Conservation (phyloP, 2,113 vertebrate species). For the Peromyscus californicus region DNA sequence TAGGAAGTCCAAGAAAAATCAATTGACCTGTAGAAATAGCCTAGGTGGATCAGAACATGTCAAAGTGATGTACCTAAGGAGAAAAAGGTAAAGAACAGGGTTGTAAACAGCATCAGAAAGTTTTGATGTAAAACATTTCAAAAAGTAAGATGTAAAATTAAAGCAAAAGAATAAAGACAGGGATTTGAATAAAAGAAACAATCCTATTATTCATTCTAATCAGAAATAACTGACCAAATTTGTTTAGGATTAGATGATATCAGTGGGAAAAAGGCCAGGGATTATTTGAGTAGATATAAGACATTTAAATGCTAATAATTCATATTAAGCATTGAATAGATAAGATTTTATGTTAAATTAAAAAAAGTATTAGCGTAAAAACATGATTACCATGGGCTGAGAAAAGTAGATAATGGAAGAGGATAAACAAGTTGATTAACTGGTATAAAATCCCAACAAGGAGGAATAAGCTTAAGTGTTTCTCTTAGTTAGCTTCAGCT, state of each 20-base stretch:
- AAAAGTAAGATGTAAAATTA: neutral
- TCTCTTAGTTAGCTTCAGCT: neutral
- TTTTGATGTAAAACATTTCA: neutral
- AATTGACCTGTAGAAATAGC: neutral
- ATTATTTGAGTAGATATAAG: neutral
- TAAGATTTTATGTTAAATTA: neutral
- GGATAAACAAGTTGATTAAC: neutral
- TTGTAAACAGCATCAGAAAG: neutral
- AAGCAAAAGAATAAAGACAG: neutral
- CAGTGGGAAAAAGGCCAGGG: neutral
- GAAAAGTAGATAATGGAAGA: too few species aligned
- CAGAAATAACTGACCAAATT: neutral
- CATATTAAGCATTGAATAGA: neutral
- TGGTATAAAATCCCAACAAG: neutral
- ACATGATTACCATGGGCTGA: neutral
- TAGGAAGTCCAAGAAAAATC: neutral
- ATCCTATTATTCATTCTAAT: neutral
- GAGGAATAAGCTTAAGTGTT: neutral
- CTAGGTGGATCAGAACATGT: neutral
- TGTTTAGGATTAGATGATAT: neutral
- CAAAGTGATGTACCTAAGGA: neutral
- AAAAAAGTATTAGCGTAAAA: neutral
- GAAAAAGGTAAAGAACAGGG: neutral
- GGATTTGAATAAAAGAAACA: neutral
- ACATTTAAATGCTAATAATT: conserved; percentile 19